Evolutionary conservation across 2,888 invertebrate species (phyloP), one percentile per base, ranked within the genome.

Genomic region (Anodontia alba): DNA sequence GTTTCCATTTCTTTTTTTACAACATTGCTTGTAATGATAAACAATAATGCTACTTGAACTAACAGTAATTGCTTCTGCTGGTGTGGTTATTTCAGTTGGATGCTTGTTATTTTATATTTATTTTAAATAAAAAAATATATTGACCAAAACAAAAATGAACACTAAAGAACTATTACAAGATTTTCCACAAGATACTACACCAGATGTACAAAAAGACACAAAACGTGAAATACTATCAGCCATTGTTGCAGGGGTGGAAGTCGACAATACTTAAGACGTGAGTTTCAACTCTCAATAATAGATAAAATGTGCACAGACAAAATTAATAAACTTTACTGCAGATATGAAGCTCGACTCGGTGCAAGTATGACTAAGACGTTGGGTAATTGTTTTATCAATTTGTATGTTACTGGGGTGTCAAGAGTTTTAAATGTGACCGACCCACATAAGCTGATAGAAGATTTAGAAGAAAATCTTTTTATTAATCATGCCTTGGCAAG

Each of bases 271-370:
- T 42, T 77, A 43, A 78, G 82, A 66, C 26, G 57, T 42, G 76
- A 76, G 8, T 66, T 76, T 54, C 71, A 76, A 71, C 33, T 73
- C 17, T 70, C 73, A 66, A 73, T 73, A 33, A 76, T 76, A 36
- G 82, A 78, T 73, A 23, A 12, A 51, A 76, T 80, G 73, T 17
- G 72, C 31, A 17, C 72, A 43, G 76, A 76, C 51, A 42, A 76
- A 73, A 73, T 80, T 33, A 69, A 73, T 54, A 80, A 80, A 57
- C 76, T 76, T 20, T 73, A 72, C 54, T 72, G 76, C 49, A 73
- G 80, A 66, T 80, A 73, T 77, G 80, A 76, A 77, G 80, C 80
- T 31, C 33, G 76, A 66, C 54, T 80, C 12, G 76, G 76, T 43
- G 76, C 80, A 51, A 77, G 73, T 69, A 80, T 80, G 80, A 38